Base-by-base conservation (phyloP, 2,797 vertebrate genomes). In the Monodelphis domestica region DNA sequence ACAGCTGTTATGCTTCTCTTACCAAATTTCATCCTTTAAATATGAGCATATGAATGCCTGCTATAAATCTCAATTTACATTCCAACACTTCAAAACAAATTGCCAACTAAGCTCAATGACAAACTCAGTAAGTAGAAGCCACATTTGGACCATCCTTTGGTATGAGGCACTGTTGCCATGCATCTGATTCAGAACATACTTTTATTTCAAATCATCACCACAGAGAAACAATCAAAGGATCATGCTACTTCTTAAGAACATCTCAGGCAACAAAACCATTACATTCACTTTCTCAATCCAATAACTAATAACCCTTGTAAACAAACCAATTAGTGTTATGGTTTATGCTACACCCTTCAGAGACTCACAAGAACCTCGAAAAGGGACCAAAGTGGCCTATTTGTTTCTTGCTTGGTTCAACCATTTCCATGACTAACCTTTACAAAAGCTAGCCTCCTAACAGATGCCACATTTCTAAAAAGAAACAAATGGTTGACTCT, bases 1-100 rank as follows among this genome's bases (percentile, higher is more conserved):
- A 38, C 26, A 92, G 87, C 45, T 57, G 17, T 6, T 94, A 28
- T 53, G 88, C 89, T 90, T 94, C 53, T n/a, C 54, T 94, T 94
- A 52, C 55, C 1, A 30, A 91, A 92, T 92, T 63, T 1, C 6
- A 89, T 90, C 94, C 52, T 53, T 89, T 52, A 53, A 87, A 55
- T 14, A 14, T 38, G 14, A 91, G 11, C 17, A 12, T 3, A 38
- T 38, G 50, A 92, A 10, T 50, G n/a, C 45, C 5, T 6, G 26
- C 87, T 54, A 4, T 55, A 78, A 87, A 93, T 89, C 56, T 54
- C 54, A 90, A 91, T 55, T 55, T 89, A 92, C 2, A 57, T 53
- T 88, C 24, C 54, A 21, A 14, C 17, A 52, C 21, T 54, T 95
- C 30, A 56, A 88, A 94, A 90, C 10, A 55, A 91, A 91, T 70